Evolutionary conservation across 2,888 invertebrate species (phyloP), one percentile per base, ranked within the genome.

Genomic region (Eustalomyia histrio): DNA sequence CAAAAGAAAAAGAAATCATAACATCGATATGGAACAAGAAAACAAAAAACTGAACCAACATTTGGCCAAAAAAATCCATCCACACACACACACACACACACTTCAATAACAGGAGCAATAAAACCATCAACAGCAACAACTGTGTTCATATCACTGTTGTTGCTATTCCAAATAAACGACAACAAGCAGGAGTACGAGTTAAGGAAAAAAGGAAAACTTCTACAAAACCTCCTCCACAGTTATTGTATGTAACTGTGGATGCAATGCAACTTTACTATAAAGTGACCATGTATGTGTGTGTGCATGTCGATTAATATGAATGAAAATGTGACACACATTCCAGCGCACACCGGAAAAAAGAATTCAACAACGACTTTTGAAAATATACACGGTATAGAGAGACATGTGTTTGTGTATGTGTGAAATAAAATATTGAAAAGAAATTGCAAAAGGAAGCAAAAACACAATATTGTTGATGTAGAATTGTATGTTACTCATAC

Each of bases 321-420:
- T 33, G 39, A 29, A 74, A 68, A 69, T 73, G 63, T 80, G 80
- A 73, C 80, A 80, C 68, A 80, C 68, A 80, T 80, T 80, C 47
- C n/a, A 18, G 52, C 12, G 33, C 67, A 72, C 47, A 53, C 24
- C 12, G 16, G 29, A 50, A 43, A 64, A 61, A 63, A 67, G 7
- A 24, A 57, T 58, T 35, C 16, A 17, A 12, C 50, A 53, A 64
- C 29, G 21, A 69, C 71, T 65, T 50, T 16, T n/a, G 18, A 68
- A 39, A 53, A 43, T 21, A 16, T n/a, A 29, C 7, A 57, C 7
- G 2, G 16, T 29, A 29, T 29, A 29, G 29, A 29, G 29, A 29
- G 3, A 7, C 1, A 7, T 12, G 9, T 53, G 12, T 29, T 4
- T 47, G 16, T 58, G 14, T 21, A 10, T 43, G 18, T n/a, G 55